Evolutionary conservation across 2,888 invertebrate species (phyloP), one percentile per base, ranked within the genome.

Genomic region (Palloptera scutellata): DNA sequence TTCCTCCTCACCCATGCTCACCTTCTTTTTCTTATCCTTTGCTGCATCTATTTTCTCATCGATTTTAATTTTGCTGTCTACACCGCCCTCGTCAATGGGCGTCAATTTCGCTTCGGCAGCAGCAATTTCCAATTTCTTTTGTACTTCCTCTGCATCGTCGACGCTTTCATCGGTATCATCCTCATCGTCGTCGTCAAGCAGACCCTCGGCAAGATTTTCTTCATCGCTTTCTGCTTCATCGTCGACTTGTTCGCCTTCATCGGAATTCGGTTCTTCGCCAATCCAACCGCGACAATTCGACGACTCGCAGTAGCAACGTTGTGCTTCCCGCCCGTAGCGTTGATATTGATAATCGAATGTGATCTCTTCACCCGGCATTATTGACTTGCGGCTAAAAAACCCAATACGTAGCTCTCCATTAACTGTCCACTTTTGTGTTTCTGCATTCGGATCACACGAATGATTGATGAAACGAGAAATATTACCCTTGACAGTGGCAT

Each of bases 261-360:
- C 89, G 65, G 89, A 89, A 41, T 92, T 92, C 0, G 95, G 95
- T 76, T 94, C 92, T 64, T 92, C 93, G 0, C 98, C 98, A 71
- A 99, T 95, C 92, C 95, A 97, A 0, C 99, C 98, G 30, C 96
- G 91, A 82, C 99, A 99, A 76, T 90, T 92, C 11, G 88, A 81
- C 0, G 97, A 89, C 74, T 95, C 96, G 84, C 99, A 99, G 84
- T 89, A 97, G 86, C 99, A 99, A 71, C 92, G 92, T 86, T 99
- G 98, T 0, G 98, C 97, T 82, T 95, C 95, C 86, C 96, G 94
- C 8, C 97, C 98, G 86, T 97, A 98, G 79, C 96, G 88, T 85
- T 98, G 96, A 85, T 98, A 97, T 85, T 97, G 94, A 85, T 99
- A 99, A 85, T 99, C 98, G 85, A 99, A 99, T 0, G 98, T 98